These are phyloP conservation scores for Eupsilia transversa DNA, from an alignment of 2,888 invertebrate genomes.

Conservation along the genomic window DNA sequence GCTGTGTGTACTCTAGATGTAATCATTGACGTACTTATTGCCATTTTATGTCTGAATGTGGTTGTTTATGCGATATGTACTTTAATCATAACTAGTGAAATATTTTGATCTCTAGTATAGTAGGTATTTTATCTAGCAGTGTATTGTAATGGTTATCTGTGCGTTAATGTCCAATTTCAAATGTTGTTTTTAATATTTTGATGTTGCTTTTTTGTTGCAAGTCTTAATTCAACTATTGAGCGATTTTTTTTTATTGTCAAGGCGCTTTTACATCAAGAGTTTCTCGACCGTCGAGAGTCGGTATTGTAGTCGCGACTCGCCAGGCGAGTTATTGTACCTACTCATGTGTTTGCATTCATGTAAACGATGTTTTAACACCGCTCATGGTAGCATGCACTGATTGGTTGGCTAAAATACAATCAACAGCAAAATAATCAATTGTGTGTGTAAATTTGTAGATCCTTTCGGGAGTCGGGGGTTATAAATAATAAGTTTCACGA, in stretches of 20 bases:
- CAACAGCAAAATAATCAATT: not conserved
- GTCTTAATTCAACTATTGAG: not conserved
- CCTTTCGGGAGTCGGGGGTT: not conserved
- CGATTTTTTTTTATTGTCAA: not conserved
- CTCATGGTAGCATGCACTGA: not conserved
- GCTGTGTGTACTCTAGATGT: constrained; percentile 57
- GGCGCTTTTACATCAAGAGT: not conserved
- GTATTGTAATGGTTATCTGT: constrained; percentile 19
- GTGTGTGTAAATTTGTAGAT: too few species aligned
- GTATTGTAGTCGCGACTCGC: not conserved
- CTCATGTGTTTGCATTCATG: not conserved
- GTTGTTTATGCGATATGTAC: constrained; percentile 49
- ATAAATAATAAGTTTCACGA: not conserved
- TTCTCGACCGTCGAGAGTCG: not conserved
- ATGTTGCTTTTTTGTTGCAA: not conserved
- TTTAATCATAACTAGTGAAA: constrained; percentile 54
- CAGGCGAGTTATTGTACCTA: not conserved
- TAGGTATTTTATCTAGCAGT: constrained; percentile 39
- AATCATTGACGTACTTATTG: constrained; percentile 38
- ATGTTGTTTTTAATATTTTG: not conserved
- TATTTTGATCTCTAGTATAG: constrained; percentile 63
- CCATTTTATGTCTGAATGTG: constrained; percentile 49
- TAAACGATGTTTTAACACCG: not conserved
- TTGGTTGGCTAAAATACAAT: not conserved
- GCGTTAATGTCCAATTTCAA: constrained; percentile 42